Percentiles rank a stretch among this genome's conserved stretches.
phyloP scores from a whole-genome alignment of 1,140 invertebrate genomes.

The Leptinotarsa texana region DNA sequence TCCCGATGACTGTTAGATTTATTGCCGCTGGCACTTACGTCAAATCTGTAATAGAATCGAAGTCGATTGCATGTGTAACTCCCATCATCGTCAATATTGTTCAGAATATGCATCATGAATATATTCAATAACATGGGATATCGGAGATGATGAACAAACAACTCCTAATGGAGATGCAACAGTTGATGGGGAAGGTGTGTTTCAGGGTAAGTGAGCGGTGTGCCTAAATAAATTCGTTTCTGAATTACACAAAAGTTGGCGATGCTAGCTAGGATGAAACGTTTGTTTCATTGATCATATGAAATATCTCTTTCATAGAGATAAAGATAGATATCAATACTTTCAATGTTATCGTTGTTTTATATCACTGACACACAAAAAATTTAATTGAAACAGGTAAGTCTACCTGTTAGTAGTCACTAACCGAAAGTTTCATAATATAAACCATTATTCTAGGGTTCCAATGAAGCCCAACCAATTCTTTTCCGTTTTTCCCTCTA shows the following conservation, averaged over 20 bases:
- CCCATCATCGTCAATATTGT: neutral
- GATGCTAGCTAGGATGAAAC: neutral
- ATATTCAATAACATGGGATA: neutral
- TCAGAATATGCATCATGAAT: neutral
- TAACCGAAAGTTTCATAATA: too few species aligned
- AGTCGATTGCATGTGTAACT: conserved; percentile 3
- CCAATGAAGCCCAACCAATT: too few species aligned
- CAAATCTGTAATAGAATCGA: neutral
- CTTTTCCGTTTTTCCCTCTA: too few species aligned
- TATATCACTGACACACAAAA: too few species aligned
- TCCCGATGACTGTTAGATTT: neutral
- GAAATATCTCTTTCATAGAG: too few species aligned
- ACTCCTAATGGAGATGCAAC: neutral
- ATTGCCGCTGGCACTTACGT: neutral
- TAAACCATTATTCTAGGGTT: too few species aligned
- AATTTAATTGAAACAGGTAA: too few species aligned
- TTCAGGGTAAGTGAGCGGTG: neutral
- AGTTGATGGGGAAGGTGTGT: neutral
- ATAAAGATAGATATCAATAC: too few species aligned
- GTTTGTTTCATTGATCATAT: too few species aligned
- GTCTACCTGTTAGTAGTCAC: too few species aligned
- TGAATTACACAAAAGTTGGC: neutral
- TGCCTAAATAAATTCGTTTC: neutral
- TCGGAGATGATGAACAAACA: neutral
- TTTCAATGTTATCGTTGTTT: too few species aligned